phyloP scores from a whole-genome alignment of 2,797 vertebrate species.

The Streptopelia turtur region DNA sequence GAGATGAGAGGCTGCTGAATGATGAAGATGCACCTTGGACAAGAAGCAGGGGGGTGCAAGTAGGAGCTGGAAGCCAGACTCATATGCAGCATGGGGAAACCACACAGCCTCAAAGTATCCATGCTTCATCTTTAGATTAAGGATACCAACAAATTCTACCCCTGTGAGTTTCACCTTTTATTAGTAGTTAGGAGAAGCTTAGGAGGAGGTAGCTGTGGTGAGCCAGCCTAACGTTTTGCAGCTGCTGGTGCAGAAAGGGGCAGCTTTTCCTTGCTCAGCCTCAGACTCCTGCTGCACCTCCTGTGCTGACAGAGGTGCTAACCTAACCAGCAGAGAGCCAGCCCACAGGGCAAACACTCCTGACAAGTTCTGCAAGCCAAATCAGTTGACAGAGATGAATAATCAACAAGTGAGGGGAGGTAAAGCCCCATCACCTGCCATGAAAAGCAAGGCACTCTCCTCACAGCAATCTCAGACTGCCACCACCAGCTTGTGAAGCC shows the following conservation, averaged over 20 bases:
- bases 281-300: not conserved
- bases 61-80: not conserved
- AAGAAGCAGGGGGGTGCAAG: accelerated
- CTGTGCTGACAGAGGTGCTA: not conserved
- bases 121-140: not conserved
- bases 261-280: not conserved
- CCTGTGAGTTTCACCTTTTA: not conserved
- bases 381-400: not conserved
- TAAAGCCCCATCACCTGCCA: not conserved
- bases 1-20: not conserved
- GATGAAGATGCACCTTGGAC: not conserved
- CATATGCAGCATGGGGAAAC: accelerated
- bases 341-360: not conserved
- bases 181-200: not conserved
- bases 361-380: not conserved
- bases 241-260: not conserved
- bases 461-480: not conserved
- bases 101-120: not conserved
- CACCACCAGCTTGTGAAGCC: accelerated
- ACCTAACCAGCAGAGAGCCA: not conserved
- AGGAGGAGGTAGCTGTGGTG: not conserved
- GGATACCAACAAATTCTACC: not conserved
- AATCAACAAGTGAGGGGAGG: not conserved
- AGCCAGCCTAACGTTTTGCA: not conserved
- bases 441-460: not conserved